phyloP scores from a whole-genome alignment of 2,888 invertebrate genomes.

The Melitaea athalia region DNA sequence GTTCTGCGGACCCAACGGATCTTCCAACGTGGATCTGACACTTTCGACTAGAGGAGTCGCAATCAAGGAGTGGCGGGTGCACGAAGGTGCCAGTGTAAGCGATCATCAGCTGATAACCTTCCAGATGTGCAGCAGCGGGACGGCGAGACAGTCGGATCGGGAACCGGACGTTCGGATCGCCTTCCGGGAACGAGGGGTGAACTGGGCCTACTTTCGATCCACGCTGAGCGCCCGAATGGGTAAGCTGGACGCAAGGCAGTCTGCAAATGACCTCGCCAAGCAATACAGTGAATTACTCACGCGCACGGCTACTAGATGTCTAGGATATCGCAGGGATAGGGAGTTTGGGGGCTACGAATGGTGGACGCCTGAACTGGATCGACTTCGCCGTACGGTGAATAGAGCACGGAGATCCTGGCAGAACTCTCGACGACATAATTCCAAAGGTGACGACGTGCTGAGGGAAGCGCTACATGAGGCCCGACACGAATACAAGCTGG shows the following conservation, averaged over 20 bases:
- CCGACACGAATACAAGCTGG: too few relatives aligned
- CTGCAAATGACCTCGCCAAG: neutral
- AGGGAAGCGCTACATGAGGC: too few relatives aligned
- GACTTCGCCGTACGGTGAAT: too few relatives aligned
- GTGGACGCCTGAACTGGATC: neutral
- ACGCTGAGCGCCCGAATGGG: neutral
- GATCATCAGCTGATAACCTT: neutral
- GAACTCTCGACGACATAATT: too few relatives aligned
- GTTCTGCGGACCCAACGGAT: neutral
- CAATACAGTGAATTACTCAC: neutral
- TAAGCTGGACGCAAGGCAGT: neutral
- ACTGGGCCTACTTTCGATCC: too few relatives aligned
- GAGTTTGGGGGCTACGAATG: neutral
- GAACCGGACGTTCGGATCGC: neutral
- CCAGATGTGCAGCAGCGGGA: neutral
- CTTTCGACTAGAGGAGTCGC: neutral
- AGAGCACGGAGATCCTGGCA: too few relatives aligned
- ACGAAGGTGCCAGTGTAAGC: neutral
- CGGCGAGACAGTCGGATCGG: neutral
- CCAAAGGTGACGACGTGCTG: too few relatives aligned
- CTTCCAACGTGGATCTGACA: neutral
- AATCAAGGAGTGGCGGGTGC: neutral
- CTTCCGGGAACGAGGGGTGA: too few relatives aligned
- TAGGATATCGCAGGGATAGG: neutral
- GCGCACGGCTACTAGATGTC: neutral